phyloP scores from a whole-genome alignment of 2,113 vertebrate species.

The Takifugu bimaculatus region DNA sequence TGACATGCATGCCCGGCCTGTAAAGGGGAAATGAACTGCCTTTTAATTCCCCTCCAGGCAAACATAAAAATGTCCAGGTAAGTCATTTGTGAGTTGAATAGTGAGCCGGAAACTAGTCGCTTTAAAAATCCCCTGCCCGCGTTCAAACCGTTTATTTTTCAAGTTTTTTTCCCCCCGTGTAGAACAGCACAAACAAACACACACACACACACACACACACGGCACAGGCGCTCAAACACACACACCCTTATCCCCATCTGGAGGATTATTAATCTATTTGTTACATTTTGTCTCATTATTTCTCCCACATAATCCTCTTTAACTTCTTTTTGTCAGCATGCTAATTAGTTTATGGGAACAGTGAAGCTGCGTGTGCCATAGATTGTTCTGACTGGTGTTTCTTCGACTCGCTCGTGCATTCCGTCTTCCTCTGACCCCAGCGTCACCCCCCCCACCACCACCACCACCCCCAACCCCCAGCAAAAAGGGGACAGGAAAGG shows the following conservation, averaged over 20 bases:
- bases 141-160: neutral
- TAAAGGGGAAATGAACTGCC: conserved; percentile 73
- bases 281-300: conserved; percentile 82
- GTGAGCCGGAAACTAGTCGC: conserved; percentile 55
- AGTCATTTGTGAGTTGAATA: conserved; percentile 75
- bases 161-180: neutral
- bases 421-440: conserved; percentile 4
- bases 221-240: conserved; percentile 5
- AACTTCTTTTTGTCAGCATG: conserved; percentile 82
- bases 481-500: conserved; percentile 24
- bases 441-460: neutral
- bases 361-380: conserved; percentile 69
- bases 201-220: conserved; percentile 16
- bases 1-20: conserved; percentile 71
- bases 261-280: conserved; percentile 76
- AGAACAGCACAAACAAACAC: neutral
- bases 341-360: conserved; percentile 85
- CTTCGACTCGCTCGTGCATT: conserved; percentile 38
- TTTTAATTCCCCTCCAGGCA: conserved; percentile 79
- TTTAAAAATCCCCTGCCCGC: conserved; percentile 19
- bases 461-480: conserved; percentile 42
- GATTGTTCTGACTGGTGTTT: conserved; percentile 81
- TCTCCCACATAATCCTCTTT: conserved; percentile 83
- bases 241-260: conserved; percentile 52
- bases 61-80: conserved; percentile 80